phyloP scores from a whole-genome alignment of 2,888 invertebrate species.

The Aplocera efformata region DNA sequence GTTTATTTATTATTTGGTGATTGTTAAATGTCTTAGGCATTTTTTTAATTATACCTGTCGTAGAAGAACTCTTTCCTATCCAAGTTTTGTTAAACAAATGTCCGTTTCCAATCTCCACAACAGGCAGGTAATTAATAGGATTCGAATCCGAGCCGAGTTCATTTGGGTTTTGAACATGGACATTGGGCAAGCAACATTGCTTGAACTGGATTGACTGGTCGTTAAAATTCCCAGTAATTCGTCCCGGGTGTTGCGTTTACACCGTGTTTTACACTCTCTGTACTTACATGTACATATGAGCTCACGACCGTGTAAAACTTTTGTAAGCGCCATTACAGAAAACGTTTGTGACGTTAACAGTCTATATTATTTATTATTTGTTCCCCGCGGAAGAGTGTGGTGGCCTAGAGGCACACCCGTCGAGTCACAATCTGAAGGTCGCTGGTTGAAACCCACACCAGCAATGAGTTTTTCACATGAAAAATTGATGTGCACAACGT shows the following conservation, averaged over 20 bases:
- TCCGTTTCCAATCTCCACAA: constrained; percentile 2
- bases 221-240: constrained; percentile 65
- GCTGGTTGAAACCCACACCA: no score
- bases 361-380: no score
- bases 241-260: constrained; percentile 41
- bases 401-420: no score
- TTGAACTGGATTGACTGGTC: constrained; percentile 60
- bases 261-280: constrained; percentile 41
- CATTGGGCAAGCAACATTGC: constrained; percentile 34
- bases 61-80: no score
- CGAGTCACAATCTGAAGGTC: no score
- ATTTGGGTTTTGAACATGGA: constrained; percentile 49
- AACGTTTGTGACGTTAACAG: neutral
- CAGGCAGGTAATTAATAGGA: constrained; percentile 19
- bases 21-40: no score
- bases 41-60: no score
- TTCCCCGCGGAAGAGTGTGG: no score
- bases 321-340: constrained; percentile 7
- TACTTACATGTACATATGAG: constrained; percentile 19
- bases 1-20: no score
- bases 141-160: constrained; percentile 21
- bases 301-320: constrained; percentile 1
- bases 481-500: no score
- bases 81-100: neutral
- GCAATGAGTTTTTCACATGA: no score